Conservation (phyloP, 1,140 invertebrate genomes). For the Acyrthosiphon pisum region DNA sequence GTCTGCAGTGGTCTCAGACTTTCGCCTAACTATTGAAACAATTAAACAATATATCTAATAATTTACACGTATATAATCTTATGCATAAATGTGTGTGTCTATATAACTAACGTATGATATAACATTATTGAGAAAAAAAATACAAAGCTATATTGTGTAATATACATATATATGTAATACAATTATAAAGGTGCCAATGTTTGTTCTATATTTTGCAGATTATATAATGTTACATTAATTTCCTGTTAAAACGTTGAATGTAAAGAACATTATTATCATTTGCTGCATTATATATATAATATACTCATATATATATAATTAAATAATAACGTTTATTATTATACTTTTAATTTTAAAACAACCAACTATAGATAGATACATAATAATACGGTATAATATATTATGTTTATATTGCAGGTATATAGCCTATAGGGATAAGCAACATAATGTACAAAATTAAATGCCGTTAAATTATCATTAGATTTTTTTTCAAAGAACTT, state of each 20-base stretch:
- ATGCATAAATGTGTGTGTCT: not conserved
- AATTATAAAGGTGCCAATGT: not conserved
- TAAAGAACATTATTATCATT: not conserved
- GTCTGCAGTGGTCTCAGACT: not conserved
- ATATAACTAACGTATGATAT: not conserved
- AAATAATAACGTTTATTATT: not conserved
- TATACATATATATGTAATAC: not conserved
- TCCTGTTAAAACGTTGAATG: not conserved
- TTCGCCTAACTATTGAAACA: not conserved
- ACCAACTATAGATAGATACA: no score
- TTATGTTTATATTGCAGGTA: no score
- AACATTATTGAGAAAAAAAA: constrained; percentile 1
- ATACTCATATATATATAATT: not conserved
- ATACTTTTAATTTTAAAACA: not conserved
- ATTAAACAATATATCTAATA: not conserved
- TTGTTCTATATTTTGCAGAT: not conserved
- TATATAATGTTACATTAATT: not conserved
- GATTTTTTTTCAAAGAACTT: not conserved
- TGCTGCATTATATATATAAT: not conserved
- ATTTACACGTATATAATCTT: no score
- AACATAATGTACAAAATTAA: not conserved
- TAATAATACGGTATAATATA: no score
- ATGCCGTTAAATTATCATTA: not conserved
- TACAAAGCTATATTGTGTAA: constrained; percentile 1
- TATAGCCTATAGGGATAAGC: not conserved